Evolutionary conservation across 1,140 invertebrate genomes (phyloP).

Genomic region (Drosophila tristis): DNA sequence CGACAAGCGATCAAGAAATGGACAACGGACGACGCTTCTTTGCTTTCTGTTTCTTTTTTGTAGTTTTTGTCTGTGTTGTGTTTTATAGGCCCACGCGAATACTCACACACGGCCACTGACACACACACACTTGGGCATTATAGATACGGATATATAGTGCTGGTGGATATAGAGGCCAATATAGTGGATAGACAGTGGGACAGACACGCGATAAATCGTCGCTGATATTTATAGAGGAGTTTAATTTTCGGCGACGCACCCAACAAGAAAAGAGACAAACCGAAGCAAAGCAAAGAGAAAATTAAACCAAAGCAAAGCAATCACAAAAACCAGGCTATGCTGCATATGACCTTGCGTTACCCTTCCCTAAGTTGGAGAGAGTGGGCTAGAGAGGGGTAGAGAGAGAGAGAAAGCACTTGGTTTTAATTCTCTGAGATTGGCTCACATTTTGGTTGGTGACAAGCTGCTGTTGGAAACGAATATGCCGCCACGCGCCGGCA

Average conservation of each 20-base stretch:
- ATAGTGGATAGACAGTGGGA: constrained; percentile 46
- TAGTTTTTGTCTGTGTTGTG: constrained; percentile 25
- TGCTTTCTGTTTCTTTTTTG: constrained; percentile 10
- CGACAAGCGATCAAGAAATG: constrained; percentile 63
- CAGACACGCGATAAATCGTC: constrained; percentile 70
- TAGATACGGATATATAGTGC: constrained; percentile 19
- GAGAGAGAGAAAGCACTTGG: too few species aligned
- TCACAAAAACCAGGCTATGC: constrained; percentile 32
- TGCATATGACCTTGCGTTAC: constrained; percentile 45
- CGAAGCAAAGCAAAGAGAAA: not conserved
- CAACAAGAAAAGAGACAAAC: constrained; percentile 20
- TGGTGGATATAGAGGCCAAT: constrained; percentile 2
- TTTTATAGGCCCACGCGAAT: constrained; percentile 72
- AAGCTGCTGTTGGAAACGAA: not conserved
- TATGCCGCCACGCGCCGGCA: constrained; percentile 4
- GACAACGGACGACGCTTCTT: too few species aligned
- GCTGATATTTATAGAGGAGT: constrained; percentile 77
- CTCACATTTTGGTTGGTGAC: too few species aligned
- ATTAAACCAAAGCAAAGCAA: constrained; percentile 23
- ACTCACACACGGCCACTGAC: constrained; percentile 16
- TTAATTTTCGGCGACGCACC: constrained; percentile 61
- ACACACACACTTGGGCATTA: not conserved
- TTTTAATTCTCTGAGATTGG: too few species aligned
- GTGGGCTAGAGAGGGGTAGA: too few species aligned
- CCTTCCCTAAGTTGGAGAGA: constrained; percentile 12